Base-by-base conservation (phyloP, 2,888 invertebrate species). In the Pristionchus exspectatus region DNA sequence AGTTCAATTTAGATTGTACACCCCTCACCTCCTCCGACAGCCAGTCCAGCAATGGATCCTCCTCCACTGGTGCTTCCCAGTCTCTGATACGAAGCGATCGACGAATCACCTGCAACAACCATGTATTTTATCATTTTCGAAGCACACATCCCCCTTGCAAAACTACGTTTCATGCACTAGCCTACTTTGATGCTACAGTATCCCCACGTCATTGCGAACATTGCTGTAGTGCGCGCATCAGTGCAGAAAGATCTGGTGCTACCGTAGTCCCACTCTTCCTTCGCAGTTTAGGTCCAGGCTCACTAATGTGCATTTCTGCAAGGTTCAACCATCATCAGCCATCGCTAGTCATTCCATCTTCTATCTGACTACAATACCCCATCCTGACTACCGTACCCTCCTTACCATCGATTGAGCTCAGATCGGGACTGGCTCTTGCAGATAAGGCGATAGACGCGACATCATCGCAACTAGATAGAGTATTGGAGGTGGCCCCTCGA, bases 381-480 rank as follows among this genome's bases (percentile, higher is more conserved):
- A 38, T 38, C 38, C 38, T 38, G 38, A 38, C 38, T 77, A 38
- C 44, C 44, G 74, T 77, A 77, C 63, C 5, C 18, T 14, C 14
- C 84, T 59, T 18, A 88, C 87, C 87, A 56, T 88, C 87, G 56
- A 88, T 44, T 30, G 74, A 74, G 56, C 56, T 56, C 21, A 88
- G 87, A 88, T 88, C 74, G 74, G 87, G 87, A 54, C 56, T 56
- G 72, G 87, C 87, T 72, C 87, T 27, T 1, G 87, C 30, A 4
- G 87, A 88, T 27, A 88, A 56, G 56, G 33, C 56, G 56, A 74
- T 88, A 56, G 87, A 88, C 24, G 72, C 33, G 54, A 88, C 56
- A 33, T 88, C 87, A 38, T 72, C 72, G n/a, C n/a, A 81, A 54
- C 50, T 63, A 69, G 69, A 69, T n/a, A 87, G 87, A 5, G 44